Evolutionary conservation across 2,888 invertebrate species (phyloP).

Genomic region (Sclerodermus sp.): DNA sequence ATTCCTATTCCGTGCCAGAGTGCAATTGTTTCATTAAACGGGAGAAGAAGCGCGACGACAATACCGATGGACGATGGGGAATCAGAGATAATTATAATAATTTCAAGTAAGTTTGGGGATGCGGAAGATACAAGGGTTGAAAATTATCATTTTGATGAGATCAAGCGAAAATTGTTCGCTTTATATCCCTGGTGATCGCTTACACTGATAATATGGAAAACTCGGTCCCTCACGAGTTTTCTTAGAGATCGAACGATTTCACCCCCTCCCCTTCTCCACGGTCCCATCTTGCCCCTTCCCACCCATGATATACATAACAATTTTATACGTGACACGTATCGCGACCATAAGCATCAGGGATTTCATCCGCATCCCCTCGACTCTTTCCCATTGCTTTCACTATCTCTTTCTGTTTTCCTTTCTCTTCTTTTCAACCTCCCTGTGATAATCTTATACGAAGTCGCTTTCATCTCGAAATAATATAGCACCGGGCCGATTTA

Average conservation of each 20-base stretch:
- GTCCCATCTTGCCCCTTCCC: too few species aligned
- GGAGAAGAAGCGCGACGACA: too few species aligned
- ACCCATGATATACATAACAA: slow-evolving; percentile 29
- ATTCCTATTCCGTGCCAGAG: too few species aligned
- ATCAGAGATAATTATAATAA: too few species aligned
- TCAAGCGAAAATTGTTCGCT: slow-evolving; percentile 1
- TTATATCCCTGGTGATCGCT: slow-evolving; percentile 1
- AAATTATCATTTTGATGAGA: slow-evolving; percentile 6
- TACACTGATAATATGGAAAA: slow-evolving; percentile 3
- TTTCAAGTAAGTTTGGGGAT: too few species aligned
- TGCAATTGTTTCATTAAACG: too few species aligned
- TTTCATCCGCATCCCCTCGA: slow-evolving; percentile 14
- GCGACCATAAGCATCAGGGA: slow-evolving; percentile 25
- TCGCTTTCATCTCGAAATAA: background rate
- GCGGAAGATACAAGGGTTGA: background rate
- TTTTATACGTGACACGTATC: slow-evolving; percentile 33
- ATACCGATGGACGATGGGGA: too few species aligned
- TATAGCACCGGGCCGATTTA: background rate
- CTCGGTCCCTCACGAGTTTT: background rate
- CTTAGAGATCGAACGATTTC: slow-evolving; percentile 4
- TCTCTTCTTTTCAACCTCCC: background rate
- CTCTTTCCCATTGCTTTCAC: background rate
- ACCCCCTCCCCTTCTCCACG: slow-evolving; percentile 13
- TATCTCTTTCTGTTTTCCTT: slow-evolving; percentile 7
- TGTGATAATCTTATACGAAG: slow-evolving; percentile 1